phyloP scores from a whole-genome alignment of 2,797 vertebrate genomes.

The Enteromius afrohamiltoni region DNA sequence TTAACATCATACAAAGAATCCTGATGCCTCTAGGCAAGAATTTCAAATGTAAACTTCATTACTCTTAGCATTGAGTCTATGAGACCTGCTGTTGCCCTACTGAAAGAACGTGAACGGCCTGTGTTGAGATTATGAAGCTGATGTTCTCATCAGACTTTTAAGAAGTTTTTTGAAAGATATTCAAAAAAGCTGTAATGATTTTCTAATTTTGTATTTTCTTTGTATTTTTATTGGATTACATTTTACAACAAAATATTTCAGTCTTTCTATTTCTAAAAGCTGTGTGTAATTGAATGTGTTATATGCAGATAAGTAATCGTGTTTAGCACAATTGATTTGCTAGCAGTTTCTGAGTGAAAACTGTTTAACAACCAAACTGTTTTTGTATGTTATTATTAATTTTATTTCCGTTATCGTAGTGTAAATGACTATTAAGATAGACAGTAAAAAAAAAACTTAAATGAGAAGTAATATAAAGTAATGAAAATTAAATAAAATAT shows the following conservation, averaged over 20 bases:
- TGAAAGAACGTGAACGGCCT: neutral
- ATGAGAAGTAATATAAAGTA: neutral
- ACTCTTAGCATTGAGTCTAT: neutral
- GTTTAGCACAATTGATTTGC: neutral
- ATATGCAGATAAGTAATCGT: neutral
- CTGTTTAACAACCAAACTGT: neutral
- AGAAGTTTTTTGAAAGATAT: neutral
- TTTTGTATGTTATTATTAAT: no score
- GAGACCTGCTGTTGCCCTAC: neutral
- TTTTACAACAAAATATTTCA: neutral
- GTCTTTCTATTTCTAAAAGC: neutral
- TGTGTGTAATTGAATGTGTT: neutral
- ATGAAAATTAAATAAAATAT: neutral
- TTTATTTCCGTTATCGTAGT: no score
- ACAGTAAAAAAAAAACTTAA: neutral
- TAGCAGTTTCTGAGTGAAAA: neutral
- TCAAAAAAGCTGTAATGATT: neutral
- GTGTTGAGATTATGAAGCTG: neutral
- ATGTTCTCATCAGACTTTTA: neutral
- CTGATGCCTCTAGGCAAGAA: conserved; percentile 23
- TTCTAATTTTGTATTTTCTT: neutral
- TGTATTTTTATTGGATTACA: neutral
- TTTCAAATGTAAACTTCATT: conserved; percentile 9
- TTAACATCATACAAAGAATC: conserved; percentile 31
- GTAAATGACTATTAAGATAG: neutral